These are phyloP conservation scores for Okamejei kenojei DNA, from an alignment of 2,797 vertebrate genomes.

Conservation along the genomic window DNA sequence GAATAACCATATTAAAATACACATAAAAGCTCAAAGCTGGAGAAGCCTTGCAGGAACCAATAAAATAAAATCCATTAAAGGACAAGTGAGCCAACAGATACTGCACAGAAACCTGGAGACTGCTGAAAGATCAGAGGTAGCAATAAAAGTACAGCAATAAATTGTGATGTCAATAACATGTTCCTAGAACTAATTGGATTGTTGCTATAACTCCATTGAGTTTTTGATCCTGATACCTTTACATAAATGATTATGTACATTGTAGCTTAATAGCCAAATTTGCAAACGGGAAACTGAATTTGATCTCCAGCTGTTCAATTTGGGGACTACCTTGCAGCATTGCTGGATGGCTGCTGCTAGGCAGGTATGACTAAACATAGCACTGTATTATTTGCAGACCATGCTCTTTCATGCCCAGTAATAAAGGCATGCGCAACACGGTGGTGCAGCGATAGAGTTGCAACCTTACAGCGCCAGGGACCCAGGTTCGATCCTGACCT, in stretches of 20 bases:
- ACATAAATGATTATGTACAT: neutral
- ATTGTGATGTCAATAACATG: neutral
- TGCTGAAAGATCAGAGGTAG: slow-evolving; percentile 3
- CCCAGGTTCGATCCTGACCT: no score
- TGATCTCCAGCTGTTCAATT: slow-evolving; percentile 24
- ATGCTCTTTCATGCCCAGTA: neutral
- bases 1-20: neutral
- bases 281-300: neutral
- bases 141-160: slow-evolving; percentile 15
- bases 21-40: neutral
- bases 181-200: slow-evolving; percentile 6
- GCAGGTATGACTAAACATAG: neutral
- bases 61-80: slow-evolving; percentile 19
- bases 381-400: neutral
- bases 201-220: slow-evolving; percentile 4
- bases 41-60: slow-evolving; percentile 12
- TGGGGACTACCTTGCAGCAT: neutral
- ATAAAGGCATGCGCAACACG: no score
- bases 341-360: neutral
- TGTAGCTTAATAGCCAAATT: neutral
- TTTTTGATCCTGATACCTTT: slow-evolving; percentile 26
- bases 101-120: slow-evolving; percentile 19
- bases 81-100: neutral
- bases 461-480: no score
- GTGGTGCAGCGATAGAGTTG: no score